Conservation (phyloP, 2,113 vertebrate genomes). For the Pomatostomus ruficeps region DNA sequence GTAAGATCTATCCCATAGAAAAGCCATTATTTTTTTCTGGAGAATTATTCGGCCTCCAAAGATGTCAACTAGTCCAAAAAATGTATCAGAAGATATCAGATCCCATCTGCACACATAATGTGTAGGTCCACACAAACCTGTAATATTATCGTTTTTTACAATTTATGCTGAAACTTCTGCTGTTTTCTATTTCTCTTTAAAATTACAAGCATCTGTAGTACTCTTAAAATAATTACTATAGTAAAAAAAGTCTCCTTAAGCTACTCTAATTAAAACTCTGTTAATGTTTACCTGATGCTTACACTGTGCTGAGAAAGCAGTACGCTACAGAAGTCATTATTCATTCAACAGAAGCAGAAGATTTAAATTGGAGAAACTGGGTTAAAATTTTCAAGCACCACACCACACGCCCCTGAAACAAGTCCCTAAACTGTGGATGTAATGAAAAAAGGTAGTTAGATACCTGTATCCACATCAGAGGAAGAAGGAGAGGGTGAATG, state of each 20-base stretch:
- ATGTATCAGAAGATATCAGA: neutral
- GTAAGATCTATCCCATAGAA: neutral
- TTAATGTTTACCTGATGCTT: neutral
- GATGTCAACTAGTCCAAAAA: neutral
- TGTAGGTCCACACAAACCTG: neutral
- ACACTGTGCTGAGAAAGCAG: neutral
- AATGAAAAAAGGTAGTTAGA: neutral
- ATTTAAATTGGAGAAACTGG: neutral
- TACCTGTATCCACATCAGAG: neutral
- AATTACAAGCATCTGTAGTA: neutral
- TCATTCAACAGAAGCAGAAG: neutral
- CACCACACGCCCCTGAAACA: neutral
- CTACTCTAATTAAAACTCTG: neutral
- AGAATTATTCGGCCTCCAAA: neutral
- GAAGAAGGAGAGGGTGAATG: neutral
- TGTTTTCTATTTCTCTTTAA: neutral
- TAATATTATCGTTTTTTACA: neutral
- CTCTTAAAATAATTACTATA: neutral
- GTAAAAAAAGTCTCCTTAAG: neutral
- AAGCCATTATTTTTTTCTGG: neutral
- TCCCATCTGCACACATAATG: neutral
- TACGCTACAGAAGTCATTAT: neutral
- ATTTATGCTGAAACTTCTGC: neutral
- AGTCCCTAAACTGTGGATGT: neutral
- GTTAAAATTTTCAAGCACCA: neutral